phyloP scores from a whole-genome alignment of 2,113 vertebrate species.

The Antechinus stuartii region DNA sequence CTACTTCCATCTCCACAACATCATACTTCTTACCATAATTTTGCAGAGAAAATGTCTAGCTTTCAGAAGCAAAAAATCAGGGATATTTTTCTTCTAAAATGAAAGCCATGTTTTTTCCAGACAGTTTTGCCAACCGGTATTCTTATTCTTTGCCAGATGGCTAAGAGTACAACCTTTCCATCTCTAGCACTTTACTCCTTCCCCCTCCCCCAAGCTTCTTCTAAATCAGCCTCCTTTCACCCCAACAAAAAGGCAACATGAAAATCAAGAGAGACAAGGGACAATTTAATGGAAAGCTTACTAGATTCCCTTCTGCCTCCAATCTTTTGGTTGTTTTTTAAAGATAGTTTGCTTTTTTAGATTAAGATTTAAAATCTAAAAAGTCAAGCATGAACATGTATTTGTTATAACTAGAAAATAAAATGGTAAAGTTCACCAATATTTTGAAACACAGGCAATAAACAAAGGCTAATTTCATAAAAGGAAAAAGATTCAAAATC shows the following conservation, averaged over 20 bases:
- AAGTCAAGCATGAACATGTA: background rate
- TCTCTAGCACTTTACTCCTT: background rate
- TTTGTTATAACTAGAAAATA: slow-evolving; percentile 49
- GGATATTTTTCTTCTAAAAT: background rate
- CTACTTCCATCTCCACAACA: background rate
- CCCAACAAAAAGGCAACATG: slow-evolving; percentile 19
- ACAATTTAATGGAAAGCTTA: slow-evolving; percentile 12
- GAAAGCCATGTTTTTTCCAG: slow-evolving; percentile 7
- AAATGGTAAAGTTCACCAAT: slow-evolving; percentile 42
- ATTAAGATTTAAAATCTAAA: slow-evolving; percentile 22
- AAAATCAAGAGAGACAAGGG: slow-evolving; percentile 30
- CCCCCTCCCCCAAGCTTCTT: background rate
- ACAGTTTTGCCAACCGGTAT: background rate
- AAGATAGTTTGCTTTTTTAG: slow-evolving; percentile 33
- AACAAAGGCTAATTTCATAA: slow-evolving; percentile 38
- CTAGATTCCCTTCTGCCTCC: slow-evolving; percentile 7
- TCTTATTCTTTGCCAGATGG: background rate
- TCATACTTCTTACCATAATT: background rate
- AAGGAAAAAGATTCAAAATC: slow-evolving; percentile 42
- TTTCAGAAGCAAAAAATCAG: background rate
- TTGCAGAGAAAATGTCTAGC: background rate
- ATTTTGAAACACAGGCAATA: slow-evolving; percentile 11
- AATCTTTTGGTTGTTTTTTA: slow-evolving; percentile 33
- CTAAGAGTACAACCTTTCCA: background rate
- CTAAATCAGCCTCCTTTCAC: slow-evolving; percentile 10